Base-by-base conservation (phyloP, 1,140 invertebrate species). In the Vanessa atalanta region DNA sequence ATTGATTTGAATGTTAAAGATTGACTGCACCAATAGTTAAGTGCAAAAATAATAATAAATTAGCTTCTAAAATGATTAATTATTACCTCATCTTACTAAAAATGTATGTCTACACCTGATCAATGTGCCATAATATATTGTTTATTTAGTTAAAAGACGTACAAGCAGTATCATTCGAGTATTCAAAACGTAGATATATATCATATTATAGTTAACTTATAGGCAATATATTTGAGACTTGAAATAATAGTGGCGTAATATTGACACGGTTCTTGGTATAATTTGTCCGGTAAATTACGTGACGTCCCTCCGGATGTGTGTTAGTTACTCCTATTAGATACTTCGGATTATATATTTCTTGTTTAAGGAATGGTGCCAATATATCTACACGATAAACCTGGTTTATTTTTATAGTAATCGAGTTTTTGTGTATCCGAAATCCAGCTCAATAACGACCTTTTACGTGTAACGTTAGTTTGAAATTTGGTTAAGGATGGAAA, bases 301-400 rank as follows among this genome's bases (percentile, higher is more conserved):
- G 72, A 53, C 51, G 63, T 61, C 73, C 79, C 78, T 74, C 31
- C 13, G 64, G 75, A 71, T 69, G 53, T 72, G 79, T 79, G 69
- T 71, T 31, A 48, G 55, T 83, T 43, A 80, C 77, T 79, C 86
- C 77, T 4, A 31, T 6, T 31, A 79, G 80, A 87, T 83, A 80
- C 79, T 79, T 70, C 79, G 78, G 77, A 80, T 80, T 71, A 70
- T 65, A 79, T 77, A 83, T 82, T 88, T 86, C 83, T 79, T 79
- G 74, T 79, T 37, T 73, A 47, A 65, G 66, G 60, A 67, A 73
- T 73, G 55, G 55, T 57, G 74, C 48, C 73, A 70, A 47, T 47
- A 20, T 65, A 57, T n/a, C 23, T 12, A 43, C 23, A 60, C 31
- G 55, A 75, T 75, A 70, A 66, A 70, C 67, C 47, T 70, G 57